phyloP scores from a whole-genome alignment of 2,113 vertebrate genomes.

The Bos indicus region DNA sequence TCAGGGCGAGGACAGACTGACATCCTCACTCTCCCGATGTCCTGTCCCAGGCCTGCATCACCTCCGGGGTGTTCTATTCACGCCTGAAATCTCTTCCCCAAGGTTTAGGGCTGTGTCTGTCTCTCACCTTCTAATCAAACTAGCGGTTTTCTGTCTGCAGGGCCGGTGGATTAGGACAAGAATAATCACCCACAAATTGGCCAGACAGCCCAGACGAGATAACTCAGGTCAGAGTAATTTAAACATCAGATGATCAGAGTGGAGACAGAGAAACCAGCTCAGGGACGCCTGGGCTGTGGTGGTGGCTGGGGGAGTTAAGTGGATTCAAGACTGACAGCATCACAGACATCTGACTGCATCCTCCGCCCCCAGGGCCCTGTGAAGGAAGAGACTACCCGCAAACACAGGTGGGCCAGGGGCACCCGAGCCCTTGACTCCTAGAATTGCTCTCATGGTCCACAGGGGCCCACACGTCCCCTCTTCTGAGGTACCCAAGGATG shows the following conservation, averaged over 20 bases:
- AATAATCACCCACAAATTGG: conserved; percentile 12
- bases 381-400: neutral
- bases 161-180: neutral
- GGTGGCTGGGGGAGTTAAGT: neutral
- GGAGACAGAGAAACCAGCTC: neutral
- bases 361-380: neutral
- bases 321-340: neutral
- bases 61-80: neutral
- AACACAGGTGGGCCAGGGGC: neutral
- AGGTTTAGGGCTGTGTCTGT: neutral
- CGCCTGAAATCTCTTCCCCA: neutral
- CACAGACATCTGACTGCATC: neutral
- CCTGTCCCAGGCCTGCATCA: neutral
- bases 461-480: neutral
- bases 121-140: conserved; percentile 8
- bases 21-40: neutral
- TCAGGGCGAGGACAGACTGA: neutral
- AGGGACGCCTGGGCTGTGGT: rapidly evolving
- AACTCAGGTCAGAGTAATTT: neutral
- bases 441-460: rapidly evolving
- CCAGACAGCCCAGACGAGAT: neutral
- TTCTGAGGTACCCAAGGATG: neutral
- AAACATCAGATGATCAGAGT: neutral
- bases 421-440: neutral
- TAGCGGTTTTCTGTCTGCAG: neutral